These are phyloP conservation scores for Rousettus leschenaultii DNA, from an alignment of 2,113 vertebrate genomes.

Conservation along the genomic window DNA sequence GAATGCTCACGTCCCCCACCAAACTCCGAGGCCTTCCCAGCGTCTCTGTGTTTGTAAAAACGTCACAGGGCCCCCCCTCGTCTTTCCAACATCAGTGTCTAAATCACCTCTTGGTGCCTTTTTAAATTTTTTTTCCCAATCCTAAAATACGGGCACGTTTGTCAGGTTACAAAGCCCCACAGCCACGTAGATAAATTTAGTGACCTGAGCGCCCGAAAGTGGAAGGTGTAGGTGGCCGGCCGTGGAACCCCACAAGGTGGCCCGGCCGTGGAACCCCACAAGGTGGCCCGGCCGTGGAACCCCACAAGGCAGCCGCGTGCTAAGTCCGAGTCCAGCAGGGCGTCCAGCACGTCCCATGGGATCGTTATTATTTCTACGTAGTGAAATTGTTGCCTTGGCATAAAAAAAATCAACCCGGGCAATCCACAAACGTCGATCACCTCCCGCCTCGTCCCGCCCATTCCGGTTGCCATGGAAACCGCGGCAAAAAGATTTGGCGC, in stretches of 20 bases:
- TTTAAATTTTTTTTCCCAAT: too few species aligned
- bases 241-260: too few species aligned
- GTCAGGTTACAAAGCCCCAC: too few species aligned
- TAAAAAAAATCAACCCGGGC: neutral
- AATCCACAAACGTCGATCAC: accelerated
- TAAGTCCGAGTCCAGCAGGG: neutral
- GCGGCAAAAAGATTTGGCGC: neutral
- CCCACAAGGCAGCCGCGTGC: neutral
- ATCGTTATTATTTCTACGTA: neutral
- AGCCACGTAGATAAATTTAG: too few species aligned
- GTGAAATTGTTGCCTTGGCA: neutral
- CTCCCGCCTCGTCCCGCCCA: neutral
- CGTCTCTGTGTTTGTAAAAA: neutral
- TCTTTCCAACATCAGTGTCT: neutral
- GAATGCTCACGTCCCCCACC: neutral
- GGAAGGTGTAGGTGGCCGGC: neutral
- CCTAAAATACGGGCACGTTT: neutral
- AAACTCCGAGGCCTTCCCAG: neutral
- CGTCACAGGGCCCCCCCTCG: neutral
- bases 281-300: too few species aligned
- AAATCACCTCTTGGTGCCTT: neutral
- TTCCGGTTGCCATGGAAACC: neutral
- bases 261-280: too few species aligned
- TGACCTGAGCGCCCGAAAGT: neutral
- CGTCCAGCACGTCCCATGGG: neutral